Evolutionary conservation across 2,113 vertebrate species (phyloP), one percentile per base, ranked within the genome.

Genomic region (Cololabis saira): DNA sequence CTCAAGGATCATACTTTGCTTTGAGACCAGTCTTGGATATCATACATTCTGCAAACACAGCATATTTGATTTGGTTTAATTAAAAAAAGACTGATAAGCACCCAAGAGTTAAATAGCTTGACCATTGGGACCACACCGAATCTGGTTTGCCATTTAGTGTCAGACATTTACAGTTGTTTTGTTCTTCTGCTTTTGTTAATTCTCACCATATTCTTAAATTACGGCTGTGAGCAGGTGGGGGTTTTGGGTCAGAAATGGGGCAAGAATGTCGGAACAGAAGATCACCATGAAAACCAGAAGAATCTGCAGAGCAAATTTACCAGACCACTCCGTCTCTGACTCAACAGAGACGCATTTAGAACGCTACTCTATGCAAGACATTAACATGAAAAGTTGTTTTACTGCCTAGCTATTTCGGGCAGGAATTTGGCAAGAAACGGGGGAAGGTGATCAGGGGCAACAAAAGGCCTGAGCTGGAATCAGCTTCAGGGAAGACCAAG

Each of bases 91-190:
- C 27, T 13, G 42, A 30, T 41, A 76, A 60, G 74, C 56, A 59
- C 40, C 47, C 53, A 68, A 64, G 45, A 84, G 87, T 89, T 90
- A 90, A 92, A 91, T 80, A 86, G 71, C 83, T 90, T 90, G 83
- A 1, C 33, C 33, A 7, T 19, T 4, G 73, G 40, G 81, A 76
- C 84, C 72, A 76, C 63, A 44, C 70, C 53, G 66, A 21, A 14
- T 81, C 61, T 79, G 59, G 15, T 51, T 54, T 44, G 62, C 70
- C 65, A 67, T 3, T 2, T 71, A 63, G 60, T 69, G 71, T 77
- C 61, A 76, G 71, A 45, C 57, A 77, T 85, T 83, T 81, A 78
- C 47, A 59, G 52, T 75, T 70, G 65, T 76, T 44, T 71, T 52
- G 43, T 45, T 1, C 65, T 18, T 47, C 43, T 37, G 42, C 62